Evolutionary conservation across 1,140 invertebrate genomes (phyloP), one percentile per base, ranked within the genome.

Genomic region (Brachionus koreanus): DNA sequence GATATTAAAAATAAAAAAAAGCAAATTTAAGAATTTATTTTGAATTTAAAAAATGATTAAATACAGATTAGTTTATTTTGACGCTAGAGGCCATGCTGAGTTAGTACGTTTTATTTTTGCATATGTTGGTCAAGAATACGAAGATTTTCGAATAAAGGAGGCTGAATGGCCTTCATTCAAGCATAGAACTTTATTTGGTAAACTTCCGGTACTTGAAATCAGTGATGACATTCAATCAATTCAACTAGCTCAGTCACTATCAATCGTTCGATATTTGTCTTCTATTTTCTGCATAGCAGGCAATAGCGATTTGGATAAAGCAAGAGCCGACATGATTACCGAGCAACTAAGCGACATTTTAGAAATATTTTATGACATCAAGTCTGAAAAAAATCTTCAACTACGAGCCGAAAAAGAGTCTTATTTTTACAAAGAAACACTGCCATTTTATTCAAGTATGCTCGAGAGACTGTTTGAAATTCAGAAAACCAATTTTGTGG

Each of bases 61-160:
- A 52, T 82, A 82, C 33, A 82, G 52, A 72, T 72, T 85, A 23
- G 42, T 75, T 39, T 85, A 85, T 81, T 85, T 85, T 83, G 37
- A 84, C 65, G 39, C 37, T 6, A 63, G 82, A 37, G 84, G 65
- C 10, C 63, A 82, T 16, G 84, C 77, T n/a, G 84, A 85, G 63
- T 35, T 81, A n/a, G 65, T 77, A 42, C 72, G 84, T 16, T 52
- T 84, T 16, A 52, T 83, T 12, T 84, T 85, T 82, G 84, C 75
- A 0, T 52, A 77, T 46, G 82, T 72, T 49, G 82, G 69, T n/a
- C 49, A 79, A 25, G 52, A 85, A 63, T 85, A 67, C 42, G 84
- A 85, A 85, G 84, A 85, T 81, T 57, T 81, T 37, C 61, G 84
- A n/a, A 39, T 85, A 12, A 52, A 63, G 12, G 46, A 42, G 10